Percentiles rank a stretch among this genome's conserved stretches.
Evolutionary conservation across 2,797 vertebrate genomes (phyloP).

Genomic region (Otolemur crassicaudatus): DNA sequence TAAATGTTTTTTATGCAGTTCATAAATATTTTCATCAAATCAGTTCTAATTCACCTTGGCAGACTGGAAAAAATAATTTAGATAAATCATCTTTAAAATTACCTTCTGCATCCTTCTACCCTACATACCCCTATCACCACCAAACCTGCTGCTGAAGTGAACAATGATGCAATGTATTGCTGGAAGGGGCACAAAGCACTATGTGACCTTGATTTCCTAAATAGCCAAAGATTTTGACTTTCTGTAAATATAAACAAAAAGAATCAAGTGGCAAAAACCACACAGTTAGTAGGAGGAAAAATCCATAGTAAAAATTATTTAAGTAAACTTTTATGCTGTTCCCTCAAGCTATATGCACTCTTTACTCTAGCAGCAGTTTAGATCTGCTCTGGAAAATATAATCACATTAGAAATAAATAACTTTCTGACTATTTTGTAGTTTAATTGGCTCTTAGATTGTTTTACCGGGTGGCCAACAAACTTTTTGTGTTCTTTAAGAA

Average conservation of each 20-base stretch:
- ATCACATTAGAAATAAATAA: conserved; percentile 51
- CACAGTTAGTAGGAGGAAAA: background rate
- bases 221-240: background rate
- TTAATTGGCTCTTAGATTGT: conserved; percentile 36
- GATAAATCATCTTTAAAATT: background rate
- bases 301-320: background rate
- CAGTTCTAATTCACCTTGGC: background rate
- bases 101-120: background rate
- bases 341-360: background rate
- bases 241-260: background rate
- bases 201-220: background rate
- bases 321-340: conserved; percentile 20
- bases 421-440: background rate
- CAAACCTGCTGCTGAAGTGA: background rate
- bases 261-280: background rate
- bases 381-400: background rate
- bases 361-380: background rate
- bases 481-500: background rate
- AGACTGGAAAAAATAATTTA: background rate
- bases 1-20: background rate
- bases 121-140: background rate
- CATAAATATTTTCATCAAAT: background rate
- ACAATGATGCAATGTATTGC: background rate
- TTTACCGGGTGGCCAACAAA: background rate
- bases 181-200: background rate